Evolutionary conservation across 2,113 vertebrate genomes (phyloP).

Genomic region (Ammospiza nelsoni): DNA sequence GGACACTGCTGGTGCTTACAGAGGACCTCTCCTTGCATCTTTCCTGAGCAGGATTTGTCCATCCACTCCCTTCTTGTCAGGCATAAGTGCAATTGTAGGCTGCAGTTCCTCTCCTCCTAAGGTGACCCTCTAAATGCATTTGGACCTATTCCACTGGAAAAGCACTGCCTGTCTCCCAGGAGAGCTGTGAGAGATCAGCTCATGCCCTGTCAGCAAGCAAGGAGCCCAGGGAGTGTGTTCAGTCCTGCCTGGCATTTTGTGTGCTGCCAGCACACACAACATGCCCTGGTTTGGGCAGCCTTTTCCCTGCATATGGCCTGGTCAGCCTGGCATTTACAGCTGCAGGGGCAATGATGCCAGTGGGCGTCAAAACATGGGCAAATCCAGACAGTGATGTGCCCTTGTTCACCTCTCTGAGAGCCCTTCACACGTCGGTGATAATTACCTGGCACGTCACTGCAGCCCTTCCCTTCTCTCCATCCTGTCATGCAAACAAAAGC

Average conservation of each 20-base stretch:
- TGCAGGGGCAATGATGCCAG: not conserved
- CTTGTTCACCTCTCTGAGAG: not conserved
- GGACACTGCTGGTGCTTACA: not conserved
- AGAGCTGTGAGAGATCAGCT: not conserved
- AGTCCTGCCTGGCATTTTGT: not conserved
- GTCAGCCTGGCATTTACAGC: not conserved
- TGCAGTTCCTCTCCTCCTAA: not conserved
- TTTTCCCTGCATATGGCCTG: not conserved
- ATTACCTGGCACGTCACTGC: rapidly evolving
- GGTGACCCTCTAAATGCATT: not conserved
- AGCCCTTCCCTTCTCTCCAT: not conserved
- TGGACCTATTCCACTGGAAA: not conserved
- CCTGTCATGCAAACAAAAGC: rapidly evolving
- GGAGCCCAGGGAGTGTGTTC: not conserved
- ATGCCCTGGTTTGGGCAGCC: not conserved
- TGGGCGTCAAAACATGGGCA: rapidly evolving
- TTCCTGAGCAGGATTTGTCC: not conserved
- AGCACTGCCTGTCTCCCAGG: not conserved
- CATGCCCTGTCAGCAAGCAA: not conserved
- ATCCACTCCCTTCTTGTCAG: not conserved
- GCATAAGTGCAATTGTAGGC: not conserved
- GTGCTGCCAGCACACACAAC: not conserved
- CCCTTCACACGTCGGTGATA: not conserved
- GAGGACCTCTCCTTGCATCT: not conserved
- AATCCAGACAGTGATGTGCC: not conserved